Evolutionary conservation across 1,140 invertebrate genomes (phyloP), one percentile per base, ranked within the genome.

Genomic region (Patella vulgata): DNA sequence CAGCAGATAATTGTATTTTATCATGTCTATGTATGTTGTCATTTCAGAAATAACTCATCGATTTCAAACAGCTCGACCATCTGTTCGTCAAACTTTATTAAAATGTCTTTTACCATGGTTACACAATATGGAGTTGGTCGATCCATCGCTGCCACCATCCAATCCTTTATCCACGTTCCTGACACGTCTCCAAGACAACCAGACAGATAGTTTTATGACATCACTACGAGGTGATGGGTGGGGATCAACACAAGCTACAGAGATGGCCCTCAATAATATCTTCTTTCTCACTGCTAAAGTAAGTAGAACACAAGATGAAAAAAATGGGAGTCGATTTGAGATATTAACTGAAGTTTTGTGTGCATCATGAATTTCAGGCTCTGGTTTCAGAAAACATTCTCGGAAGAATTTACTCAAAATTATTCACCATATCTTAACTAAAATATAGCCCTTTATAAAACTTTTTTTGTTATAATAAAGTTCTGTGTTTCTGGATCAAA

Each of bases 181-280:
- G 60, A 75, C 63, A 36, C 68, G 73, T 28, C 61, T 77, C 21
- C 77, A 73, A 64, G 82, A 77, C 58, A 75, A 64, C 53, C 73
- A 73, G 28, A 59, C 71, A 1, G 79, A 80, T 27, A 63, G 54
- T 8, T 72, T 78, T 52, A 68, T 76, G 54, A 74, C 80, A 12
- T 75, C 75, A 52, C 68, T 84, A 53, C 87, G 92, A 6, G 89
- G 92, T 54, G 95, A 97, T 85, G 96, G 96, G 0, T 97, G 96
- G 89, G 97, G 97, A 21, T 97, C 95, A 0, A 94, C 93, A 12
- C 75, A 99, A 86, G 97, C 97, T n/a, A 99, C 97, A 0, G 96
- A 99, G 87, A 98, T 99, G 94, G 94, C 99, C 21, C 88, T 99
- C 23, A 99, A 99, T 82, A 99, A 99, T 86, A 89, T 99, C 0